These are phyloP conservation scores for Yasuhikotakia modesta DNA, from an alignment of 2,797 vertebrate species.

Conservation along the genomic window DNA sequence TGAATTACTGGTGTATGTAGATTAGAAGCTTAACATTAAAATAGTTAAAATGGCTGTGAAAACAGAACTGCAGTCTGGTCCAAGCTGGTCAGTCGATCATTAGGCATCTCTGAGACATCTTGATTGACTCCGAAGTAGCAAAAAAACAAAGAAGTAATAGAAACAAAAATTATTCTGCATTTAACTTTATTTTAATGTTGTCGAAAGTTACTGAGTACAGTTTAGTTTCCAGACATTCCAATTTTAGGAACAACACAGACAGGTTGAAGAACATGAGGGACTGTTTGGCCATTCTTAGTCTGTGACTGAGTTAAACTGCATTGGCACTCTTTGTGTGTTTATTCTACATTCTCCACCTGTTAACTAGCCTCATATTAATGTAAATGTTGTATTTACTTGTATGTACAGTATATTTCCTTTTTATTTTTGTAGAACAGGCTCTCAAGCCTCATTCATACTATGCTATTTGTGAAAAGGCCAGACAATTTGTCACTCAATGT, in stretches of 20 bases:
- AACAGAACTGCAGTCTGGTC: constrained; percentile 6
- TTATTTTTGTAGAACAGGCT: constrained; percentile 60
- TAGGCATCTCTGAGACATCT: background rate
- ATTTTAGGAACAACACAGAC: constrained; percentile 4
- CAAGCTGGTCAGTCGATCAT: background rate
- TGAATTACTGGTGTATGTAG: background rate
- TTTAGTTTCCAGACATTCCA: constrained; percentile 30
- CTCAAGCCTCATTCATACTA: constrained; percentile 43
- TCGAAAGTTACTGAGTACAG: constrained; percentile 2
- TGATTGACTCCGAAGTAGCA: background rate
- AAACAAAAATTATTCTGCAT: background rate
- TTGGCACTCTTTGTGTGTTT: constrained; percentile 29
- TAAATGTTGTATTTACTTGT: constrained; percentile 71
- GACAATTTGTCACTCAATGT: constrained; percentile 65
- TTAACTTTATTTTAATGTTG: background rate
- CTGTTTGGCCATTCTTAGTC: constrained; percentile 10
- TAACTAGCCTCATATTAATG: constrained; percentile 54
- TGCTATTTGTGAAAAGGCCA: constrained; percentile 64
- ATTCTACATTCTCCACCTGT: background rate
- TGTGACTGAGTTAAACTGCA: constrained; percentile 37
- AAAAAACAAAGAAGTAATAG: background rate
- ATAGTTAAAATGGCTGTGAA: constrained; percentile 22
- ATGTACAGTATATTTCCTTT: constrained; percentile 62
- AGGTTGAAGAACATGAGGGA: background rate
- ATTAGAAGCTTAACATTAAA: background rate